Conservation (phyloP, 2,888 invertebrate genomes). For the Ennomos quercinarius region DNA sequence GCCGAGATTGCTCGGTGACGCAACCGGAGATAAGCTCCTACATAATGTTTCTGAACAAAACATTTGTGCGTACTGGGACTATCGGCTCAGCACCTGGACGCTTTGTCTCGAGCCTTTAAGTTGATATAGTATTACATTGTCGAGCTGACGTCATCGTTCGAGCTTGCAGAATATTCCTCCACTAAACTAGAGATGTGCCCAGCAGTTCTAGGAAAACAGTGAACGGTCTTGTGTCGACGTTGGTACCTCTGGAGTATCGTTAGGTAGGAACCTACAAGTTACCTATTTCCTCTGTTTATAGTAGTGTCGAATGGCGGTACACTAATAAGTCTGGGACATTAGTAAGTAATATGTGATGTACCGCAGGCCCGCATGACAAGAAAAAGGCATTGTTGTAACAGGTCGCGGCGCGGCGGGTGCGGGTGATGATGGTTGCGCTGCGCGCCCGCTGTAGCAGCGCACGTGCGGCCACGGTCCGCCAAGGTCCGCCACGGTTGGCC, state of each 20-base stretch:
- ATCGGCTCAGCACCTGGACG: slow-evolving; percentile 20
- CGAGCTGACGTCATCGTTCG: slow-evolving; percentile 4
- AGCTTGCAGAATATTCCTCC: too few species aligned
- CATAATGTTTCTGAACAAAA: slow-evolving; percentile 15
- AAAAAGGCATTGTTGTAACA: slow-evolving; percentile 6
- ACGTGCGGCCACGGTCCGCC: slow-evolving; percentile 28
- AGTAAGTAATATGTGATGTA: background rate
- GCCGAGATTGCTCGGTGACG: slow-evolving; percentile 16
- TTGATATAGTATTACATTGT: slow-evolving; percentile 2
- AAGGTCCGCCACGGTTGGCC: slow-evolving; percentile 1
- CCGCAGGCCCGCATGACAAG: slow-evolving; percentile 13
- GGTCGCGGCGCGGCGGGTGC: slow-evolving; percentile 1
- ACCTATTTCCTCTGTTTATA: too few species aligned
- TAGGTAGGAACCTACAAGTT: too few species aligned
- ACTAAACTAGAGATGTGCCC: too few species aligned
- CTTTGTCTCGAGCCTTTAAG: slow-evolving; percentile 7
- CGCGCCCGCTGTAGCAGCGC: slow-evolving; percentile 5
- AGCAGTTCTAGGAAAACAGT: too few species aligned
- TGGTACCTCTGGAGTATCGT: too few species aligned
- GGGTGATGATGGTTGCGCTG: background rate
- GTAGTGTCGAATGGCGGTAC: too few species aligned
- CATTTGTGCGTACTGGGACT: slow-evolving; percentile 10
- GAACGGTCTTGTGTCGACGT: too few species aligned
- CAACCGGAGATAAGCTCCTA: slow-evolving; percentile 22
- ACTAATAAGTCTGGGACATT: background rate